These are phyloP conservation scores for Malachius bipustulatus DNA, from an alignment of 2,888 invertebrate species.

Conservation along the genomic window DNA sequence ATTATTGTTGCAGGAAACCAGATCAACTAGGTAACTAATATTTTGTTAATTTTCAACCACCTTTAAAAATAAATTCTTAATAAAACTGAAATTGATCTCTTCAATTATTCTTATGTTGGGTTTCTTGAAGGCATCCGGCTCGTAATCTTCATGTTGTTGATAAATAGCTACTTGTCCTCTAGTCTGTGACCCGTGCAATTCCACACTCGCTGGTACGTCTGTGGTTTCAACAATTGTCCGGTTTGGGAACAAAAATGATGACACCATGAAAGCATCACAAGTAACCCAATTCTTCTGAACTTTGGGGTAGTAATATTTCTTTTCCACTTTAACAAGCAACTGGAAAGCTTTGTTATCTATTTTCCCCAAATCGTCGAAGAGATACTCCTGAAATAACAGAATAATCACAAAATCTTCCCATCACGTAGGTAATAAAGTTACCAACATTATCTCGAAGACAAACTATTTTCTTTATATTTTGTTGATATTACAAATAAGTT, in stretches of 20 bases:
- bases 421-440: no score
- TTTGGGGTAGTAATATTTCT: no score
- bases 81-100: neutral
- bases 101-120: neutral
- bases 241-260: slow-evolving; percentile 37
- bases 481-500: no score
- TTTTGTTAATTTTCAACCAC: neutral
- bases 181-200: slow-evolving; percentile 38
- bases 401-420: no score
- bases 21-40: neutral
- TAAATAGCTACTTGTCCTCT: slow-evolving; percentile 3
- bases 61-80: neutral
- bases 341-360: no score
- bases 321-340: no score
- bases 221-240: slow-evolving; percentile 19
- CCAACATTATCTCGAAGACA: no score
- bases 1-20: neutral
- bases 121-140: slow-evolving; percentile 1
- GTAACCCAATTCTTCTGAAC: no score
- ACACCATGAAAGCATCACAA: slow-evolving; percentile 43
- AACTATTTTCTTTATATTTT: no score
- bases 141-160: neutral
- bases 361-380: no score
- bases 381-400: no score
- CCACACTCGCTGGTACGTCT: slow-evolving; percentile 42